Percentiles rank a stretch among this genome's conserved stretches.
Evolutionary conservation across 30 jellyfish, hydroid and myxozoan genomes (phyloP).

Genomic region (Calvadosia cruxmelitensis): DNA sequence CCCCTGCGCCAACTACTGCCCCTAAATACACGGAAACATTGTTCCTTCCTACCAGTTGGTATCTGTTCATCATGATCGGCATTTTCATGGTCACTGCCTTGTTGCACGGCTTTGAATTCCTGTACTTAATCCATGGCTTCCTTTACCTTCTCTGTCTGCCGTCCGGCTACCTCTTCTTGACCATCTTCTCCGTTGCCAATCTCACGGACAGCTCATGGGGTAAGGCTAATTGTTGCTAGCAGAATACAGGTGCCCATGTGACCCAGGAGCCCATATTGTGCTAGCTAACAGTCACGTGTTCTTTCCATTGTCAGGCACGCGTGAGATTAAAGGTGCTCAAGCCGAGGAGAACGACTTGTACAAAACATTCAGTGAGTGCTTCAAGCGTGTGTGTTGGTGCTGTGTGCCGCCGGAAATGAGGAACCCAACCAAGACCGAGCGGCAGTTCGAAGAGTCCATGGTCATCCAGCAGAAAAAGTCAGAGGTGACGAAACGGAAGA

Average conservation of each 20-base stretch:
- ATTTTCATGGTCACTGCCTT: constrained; percentile 59
- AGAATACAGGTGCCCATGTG: not conserved
- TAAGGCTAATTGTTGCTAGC: constrained; percentile 9
- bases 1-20: not conserved
- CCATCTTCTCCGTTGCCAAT: constrained; percentile 83
- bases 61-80: constrained; percentile 50
- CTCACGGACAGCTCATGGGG: constrained; percentile 98
- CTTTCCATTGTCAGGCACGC: constrained; percentile 36
- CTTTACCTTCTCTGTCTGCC: constrained; percentile 87
- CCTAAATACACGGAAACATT: constrained; percentile 9
- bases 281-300: not conserved
- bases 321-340: constrained; percentile 57
- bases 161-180: constrained; percentile 79
- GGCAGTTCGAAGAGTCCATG: not conserved
- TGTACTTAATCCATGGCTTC: constrained; percentile 64
- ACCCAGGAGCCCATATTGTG: no score
- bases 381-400: constrained; percentile 81
- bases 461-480: not conserved
- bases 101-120: constrained; percentile 77
- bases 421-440: not conserved
- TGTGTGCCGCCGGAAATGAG: constrained; percentile 57
- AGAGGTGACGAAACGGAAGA: no score
- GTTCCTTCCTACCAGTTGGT: constrained; percentile 80
- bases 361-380: constrained; percentile 13
- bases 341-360: constrained; percentile 16